A percentile compares a stretch with the other conserved stretches of the same genome.
Conservation (phyloP, 2,888 invertebrate species). For the Meloe dianella region DNA sequence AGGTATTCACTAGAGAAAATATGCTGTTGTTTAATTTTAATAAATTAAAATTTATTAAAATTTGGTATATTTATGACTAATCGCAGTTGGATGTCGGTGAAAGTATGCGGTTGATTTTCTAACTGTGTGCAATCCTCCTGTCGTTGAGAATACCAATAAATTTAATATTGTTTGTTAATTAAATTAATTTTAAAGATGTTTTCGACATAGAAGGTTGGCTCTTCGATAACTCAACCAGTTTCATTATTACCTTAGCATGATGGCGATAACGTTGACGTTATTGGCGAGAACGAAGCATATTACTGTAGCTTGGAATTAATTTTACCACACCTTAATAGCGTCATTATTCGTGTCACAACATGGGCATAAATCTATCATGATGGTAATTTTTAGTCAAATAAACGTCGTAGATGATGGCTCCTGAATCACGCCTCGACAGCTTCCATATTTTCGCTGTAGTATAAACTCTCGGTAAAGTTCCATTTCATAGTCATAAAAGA, state of each 20-base stretch:
- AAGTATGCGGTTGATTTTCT: not conserved
- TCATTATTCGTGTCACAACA: slow-evolving; percentile 37
- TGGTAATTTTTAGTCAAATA: slow-evolving; percentile 40
- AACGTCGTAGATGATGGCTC: slow-evolving; percentile 42
- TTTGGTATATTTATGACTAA: not conserved
- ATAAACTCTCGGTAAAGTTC: slow-evolving; percentile 46
- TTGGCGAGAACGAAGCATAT: slow-evolving; percentile 13
- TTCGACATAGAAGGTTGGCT: slow-evolving; percentile 8
- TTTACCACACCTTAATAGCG: slow-evolving; percentile 30
- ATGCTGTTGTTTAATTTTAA: not conserved
- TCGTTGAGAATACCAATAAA: not conserved
- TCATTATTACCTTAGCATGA: slow-evolving; percentile 20
- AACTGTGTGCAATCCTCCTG: not conserved
- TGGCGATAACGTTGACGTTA: slow-evolving; percentile 1
- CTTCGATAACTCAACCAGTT: slow-evolving; percentile 19
- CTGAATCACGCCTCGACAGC: slow-evolving; percentile 43
- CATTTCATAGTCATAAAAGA: slow-evolving; percentile 51
- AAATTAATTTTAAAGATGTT: slow-evolving; percentile 6
- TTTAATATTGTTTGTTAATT: slow-evolving; percentile 4
- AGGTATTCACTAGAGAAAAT: not conserved
- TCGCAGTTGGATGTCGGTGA: not conserved
- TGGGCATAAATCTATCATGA: slow-evolving; percentile 36
- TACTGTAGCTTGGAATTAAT: slow-evolving; percentile 28
- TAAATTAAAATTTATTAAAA: not conserved
- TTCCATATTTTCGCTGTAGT: slow-evolving; percentile 44